Base-by-base conservation (phyloP, 2,797 vertebrate genomes). In the Platyrinchus mystaceus region DNA sequence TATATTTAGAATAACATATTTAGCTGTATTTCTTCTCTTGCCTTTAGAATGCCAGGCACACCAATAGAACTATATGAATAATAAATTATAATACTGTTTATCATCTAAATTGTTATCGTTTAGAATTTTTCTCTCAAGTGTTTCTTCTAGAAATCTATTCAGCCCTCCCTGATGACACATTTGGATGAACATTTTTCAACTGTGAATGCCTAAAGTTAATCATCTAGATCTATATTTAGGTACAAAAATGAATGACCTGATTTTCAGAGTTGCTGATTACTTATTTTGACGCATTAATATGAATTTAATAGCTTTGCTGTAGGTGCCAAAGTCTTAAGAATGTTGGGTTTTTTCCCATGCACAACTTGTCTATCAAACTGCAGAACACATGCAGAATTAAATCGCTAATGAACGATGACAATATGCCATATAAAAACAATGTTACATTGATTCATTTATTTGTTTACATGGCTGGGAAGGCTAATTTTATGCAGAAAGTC, bases 131-230 rank as follows among this genome's bases (percentile, higher is more conserved):
- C 73, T 97, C 85, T 95, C 67, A 88, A 94, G 94, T 95, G 87
- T 96, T 96, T 96, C 87, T 94, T 93, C 93, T 84, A 87, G 93
- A 96, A 94, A 84, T 82, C 79, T 84, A 90, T 93, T 91, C 91
- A 96, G 4, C 47, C 36, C 52, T 96, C 83, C 74, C 77, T 90
- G 70, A 95, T 94, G 95, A 94, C 85, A 96, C 52, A 81, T 97
- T 96, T 96, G 90, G 91, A 96, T 96, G 92, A 94, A 82, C 94
- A 94, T 94, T 97, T 96, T 95, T 93, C 91, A 88, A 91, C 47
- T 63, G 32, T 90, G 82, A 93, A 87, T 96, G 87, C 91, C 95
- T 95, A 95, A 97, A 96, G 91, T 97, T 96, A 97, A 92, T 94
- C 49, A 94, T 91, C 59, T 94, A 93, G 70, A 43, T 88, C 91